These are phyloP conservation scores for Argynnis bischoffii DNA, from an alignment of 2,888 invertebrate species.

Conservation along the genomic window DNA sequence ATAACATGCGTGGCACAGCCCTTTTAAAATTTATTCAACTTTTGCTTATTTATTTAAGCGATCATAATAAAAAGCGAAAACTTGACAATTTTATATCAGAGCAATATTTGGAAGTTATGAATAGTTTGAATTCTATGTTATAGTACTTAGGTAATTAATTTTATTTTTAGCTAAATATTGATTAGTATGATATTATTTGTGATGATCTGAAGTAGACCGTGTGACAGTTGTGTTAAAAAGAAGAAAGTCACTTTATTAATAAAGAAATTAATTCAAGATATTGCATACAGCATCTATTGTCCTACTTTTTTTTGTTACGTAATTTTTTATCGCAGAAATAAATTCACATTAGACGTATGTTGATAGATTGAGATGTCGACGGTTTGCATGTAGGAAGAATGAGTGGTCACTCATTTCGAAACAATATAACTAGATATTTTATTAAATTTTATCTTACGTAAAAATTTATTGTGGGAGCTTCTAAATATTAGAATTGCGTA, in stretches of 20 bases:
- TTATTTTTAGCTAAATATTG: no score
- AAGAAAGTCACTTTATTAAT: conserved; percentile 33
- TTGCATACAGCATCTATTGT: conserved; percentile 49
- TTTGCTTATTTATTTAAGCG: not conserved
- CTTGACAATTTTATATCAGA: no score
- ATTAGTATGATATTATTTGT: not conserved
- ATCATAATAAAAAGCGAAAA: no score
- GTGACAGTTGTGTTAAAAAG: conserved; percentile 22
- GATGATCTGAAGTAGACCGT: not conserved
- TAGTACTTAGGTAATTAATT: no score
- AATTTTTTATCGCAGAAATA: conserved; percentile 50
- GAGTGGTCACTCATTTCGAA: conserved; percentile 44
- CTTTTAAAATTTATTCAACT: not conserved
- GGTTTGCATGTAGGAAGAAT: conserved; percentile 43
- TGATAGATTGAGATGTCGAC: conserved; percentile 49
- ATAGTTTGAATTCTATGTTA: no score
- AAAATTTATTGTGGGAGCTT: not conserved
- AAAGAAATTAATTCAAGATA: conserved; percentile 34
- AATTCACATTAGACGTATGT: conserved; percentile 47
- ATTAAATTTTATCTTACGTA: conserved; percentile 19
- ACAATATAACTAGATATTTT: conserved; percentile 43
- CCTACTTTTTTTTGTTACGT: conserved; percentile 57
- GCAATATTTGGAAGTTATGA: no score
- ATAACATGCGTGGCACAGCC: conserved; percentile 40
- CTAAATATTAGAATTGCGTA: no score